Conservation (phyloP, 2,888 invertebrate genomes). For the Ypsolopha sequella region DNA sequence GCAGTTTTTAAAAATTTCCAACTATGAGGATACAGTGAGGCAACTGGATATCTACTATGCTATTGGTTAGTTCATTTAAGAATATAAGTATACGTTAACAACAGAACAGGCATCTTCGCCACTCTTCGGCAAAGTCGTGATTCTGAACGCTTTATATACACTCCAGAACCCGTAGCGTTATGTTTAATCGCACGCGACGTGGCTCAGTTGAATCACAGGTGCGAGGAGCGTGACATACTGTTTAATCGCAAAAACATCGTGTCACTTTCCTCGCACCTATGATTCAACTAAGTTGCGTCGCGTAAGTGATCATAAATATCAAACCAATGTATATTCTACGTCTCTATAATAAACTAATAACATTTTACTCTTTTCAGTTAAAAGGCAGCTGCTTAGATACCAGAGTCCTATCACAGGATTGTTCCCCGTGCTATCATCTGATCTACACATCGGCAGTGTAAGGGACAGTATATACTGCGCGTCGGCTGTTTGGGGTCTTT, state of each 20-base stretch:
- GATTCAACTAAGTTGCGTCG: too few relatives aligned
- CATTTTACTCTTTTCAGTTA: conserved; percentile 70
- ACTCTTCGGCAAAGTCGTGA: too few relatives aligned
- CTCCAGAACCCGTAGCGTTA: too few relatives aligned
- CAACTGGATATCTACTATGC: conserved; percentile 95
- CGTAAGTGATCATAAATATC: too few relatives aligned
- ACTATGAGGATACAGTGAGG: conserved; percentile 91
- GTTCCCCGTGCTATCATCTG: conserved; percentile 88
- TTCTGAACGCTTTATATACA: too few relatives aligned
- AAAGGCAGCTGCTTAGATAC: conserved; percentile 88
- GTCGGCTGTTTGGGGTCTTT: conserved; percentile 95
- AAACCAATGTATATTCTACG: not conserved
- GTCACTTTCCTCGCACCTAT: too few relatives aligned
- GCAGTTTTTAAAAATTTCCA: conserved; percentile 83
- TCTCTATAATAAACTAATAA: not conserved
- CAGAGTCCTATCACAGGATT: conserved; percentile 95
- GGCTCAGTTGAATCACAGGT: too few relatives aligned
- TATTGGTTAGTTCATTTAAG: conserved; percentile 74
- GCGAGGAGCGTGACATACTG: too few relatives aligned
- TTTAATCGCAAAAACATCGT: too few relatives aligned
- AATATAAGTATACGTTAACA: not conserved
- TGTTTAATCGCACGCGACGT: too few relatives aligned
- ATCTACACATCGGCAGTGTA: conserved; percentile 86
- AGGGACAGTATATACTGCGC: conserved; percentile 98
- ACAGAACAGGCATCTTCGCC: too few relatives aligned